Evolutionary conservation across 2,797 vertebrate genomes (phyloP), one percentile per base, ranked within the genome.

Genomic region (Gymnoscopelus microlampas): DNA sequence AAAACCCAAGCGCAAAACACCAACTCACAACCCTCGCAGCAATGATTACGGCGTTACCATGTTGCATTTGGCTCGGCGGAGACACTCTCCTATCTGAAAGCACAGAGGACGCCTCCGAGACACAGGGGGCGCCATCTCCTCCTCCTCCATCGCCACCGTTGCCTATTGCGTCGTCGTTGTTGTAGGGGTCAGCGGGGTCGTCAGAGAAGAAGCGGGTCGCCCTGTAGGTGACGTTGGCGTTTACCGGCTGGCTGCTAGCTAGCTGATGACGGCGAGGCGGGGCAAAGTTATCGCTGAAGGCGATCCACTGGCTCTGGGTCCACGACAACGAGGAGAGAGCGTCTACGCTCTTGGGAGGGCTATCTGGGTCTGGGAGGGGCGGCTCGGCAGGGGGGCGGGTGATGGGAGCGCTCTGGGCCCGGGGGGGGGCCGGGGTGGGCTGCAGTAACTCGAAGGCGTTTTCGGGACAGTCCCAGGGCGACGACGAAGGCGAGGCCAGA

Each of bases 261-360:
- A 29, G 29, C 32, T 29, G 5, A 53, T 50, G 87, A 15, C 29
- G 76, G 68, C 74, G 89, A 63, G 88, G 64, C 19, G 77, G 85
- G 66, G 88, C 74, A 53, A 90, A 85, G 68, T 90, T 85, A 80
- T 95, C 93, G 60, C 89, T 90, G 90, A 96, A 95, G 77, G 92
- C 94, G 56, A 95, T 93, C 93, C 94, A 95, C 79, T 94, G 93
- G 89, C 86, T 94, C 71, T 93, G 94, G 61, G 91, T 93, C 91
- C 83, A 89, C 71, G 89, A 92, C 83, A 88, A 71, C 29, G 85
- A 82, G 70, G 88, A 78, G 70, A 92, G 88, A 71, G 85, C 71
- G 63, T 89, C 87, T 5, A 71, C 79, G 66, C 71, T 91, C 70
- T 90, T 91, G 70, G 89, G 87, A 51, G 88, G 85, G 0, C 66